Evolutionary conservation across 2,888 invertebrate species (phyloP), one percentile per base, ranked within the genome.

Genomic region (Ochropleura plecta): DNA sequence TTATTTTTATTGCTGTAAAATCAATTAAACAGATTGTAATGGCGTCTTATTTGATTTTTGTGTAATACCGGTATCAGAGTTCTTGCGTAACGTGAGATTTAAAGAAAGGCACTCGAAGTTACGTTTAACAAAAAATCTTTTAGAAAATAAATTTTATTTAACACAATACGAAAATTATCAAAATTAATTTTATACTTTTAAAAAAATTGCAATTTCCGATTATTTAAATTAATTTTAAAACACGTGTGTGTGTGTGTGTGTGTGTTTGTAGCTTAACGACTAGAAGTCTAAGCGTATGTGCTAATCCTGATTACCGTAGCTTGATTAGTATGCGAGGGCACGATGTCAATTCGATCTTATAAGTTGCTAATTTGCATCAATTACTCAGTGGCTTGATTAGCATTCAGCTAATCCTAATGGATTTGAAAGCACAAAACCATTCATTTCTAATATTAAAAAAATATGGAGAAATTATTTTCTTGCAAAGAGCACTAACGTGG

Each of bases 271-370:
- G 51, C 9, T 48, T 55, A 49, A 53, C 12, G 44, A 68, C 53
- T 57, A 73, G 60, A 69, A 83, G 51, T 73, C 53, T 59, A 55
- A 18, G 55, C 48, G 60, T 20, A 57, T 67, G 72, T 64, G 46
- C n/a, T 72, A 69, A 82, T 82, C 79, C 62, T 42, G 51, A 53
- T 79, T 66, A 63, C 18, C 18, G 46, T 30, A 57, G 60, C 18
- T 12, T 3, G 42, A 57, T 73, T 63, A 72, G 55, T 65, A 83
- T 79, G 73, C 83, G 57, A 53, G 40, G 53, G 69, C 73, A 81
- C 57, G 83, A 53, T 62, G 68, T 44, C 46, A 44, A 44, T 69
- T 55, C 48, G 18, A 79, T 83, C 44, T 62, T 66, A 66, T 18
- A 16, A 63, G 5, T 73, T 62, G 0, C 51, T 53, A 48, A 79